These are phyloP conservation scores for Volucella inflata DNA, from an alignment of 2,888 invertebrate species.

Conservation along the genomic window DNA sequence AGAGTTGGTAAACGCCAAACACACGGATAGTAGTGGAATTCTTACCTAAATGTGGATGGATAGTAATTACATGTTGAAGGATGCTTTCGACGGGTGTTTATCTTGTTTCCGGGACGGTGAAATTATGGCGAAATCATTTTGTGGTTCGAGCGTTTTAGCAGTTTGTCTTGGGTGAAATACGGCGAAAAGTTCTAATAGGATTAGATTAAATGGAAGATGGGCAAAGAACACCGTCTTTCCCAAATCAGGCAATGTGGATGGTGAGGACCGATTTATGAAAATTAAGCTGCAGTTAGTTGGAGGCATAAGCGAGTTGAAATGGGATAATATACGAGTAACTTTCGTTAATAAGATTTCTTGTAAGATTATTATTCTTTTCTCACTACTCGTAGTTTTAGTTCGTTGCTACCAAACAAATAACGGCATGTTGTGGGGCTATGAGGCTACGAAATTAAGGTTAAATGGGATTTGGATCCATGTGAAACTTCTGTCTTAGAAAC, in stretches of 20 bases:
- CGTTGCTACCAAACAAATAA: too few species aligned
- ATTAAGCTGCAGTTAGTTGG: not conserved
- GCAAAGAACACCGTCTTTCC: too few species aligned
- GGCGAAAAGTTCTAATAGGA: not conserved
- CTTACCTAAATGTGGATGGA: conserved; percentile 48
- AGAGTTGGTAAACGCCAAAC: conserved; percentile 7
- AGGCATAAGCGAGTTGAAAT: conserved; percentile 33
- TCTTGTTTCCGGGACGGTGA: conserved; percentile 39
- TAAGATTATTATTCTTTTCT: too few species aligned
- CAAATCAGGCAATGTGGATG: not conserved
- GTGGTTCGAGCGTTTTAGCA: not conserved
- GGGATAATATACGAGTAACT: not conserved
- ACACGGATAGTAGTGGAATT: conserved; percentile 5
- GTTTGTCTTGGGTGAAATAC: conserved; percentile 3
- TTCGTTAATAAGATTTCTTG: too few species aligned
- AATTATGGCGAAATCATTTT: conserved; percentile 48
- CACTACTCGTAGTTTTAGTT: too few species aligned
- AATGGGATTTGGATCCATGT: too few species aligned
- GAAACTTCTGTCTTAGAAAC: too few species aligned
- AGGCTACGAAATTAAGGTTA: too few species aligned
- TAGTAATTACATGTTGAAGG: conserved; percentile 67
- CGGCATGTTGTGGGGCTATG: too few species aligned
- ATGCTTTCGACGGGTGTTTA: conserved; percentile 66
- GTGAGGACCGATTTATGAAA: conserved; percentile 16
- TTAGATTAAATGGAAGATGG: not conserved